Percentiles rank a stretch among this genome's conserved stretches.
These are phyloP conservation scores for Clarias platycephalus DNA, from an alignment of 2,797 vertebrate genomes.

Conservation along the genomic window DNA sequence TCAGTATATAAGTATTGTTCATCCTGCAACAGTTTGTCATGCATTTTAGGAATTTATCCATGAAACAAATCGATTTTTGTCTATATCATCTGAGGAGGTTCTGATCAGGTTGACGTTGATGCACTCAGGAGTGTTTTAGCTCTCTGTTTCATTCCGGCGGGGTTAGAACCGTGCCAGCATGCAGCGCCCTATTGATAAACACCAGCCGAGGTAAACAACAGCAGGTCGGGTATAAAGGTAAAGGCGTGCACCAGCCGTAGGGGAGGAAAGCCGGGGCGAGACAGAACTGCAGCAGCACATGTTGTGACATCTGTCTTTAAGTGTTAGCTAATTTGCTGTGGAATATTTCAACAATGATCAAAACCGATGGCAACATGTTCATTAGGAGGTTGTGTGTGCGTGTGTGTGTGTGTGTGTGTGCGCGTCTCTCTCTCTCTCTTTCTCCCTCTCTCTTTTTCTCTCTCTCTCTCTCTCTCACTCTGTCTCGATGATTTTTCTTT, in stretches of 20 bases:
- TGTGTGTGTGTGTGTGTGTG: no score
- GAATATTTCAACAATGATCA: slow-evolving; percentile 79
- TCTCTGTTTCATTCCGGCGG: slow-evolving; percentile 34
- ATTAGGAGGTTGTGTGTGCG: slow-evolving; percentile 41
- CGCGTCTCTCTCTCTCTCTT: slow-evolving; percentile 23
- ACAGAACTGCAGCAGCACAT: slow-evolving; percentile 74
- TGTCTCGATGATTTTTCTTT: not conserved
- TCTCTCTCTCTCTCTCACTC: slow-evolving; percentile 1
- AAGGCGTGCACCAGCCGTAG: slow-evolving; percentile 67
- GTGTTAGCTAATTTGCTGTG: slow-evolving; percentile 80
- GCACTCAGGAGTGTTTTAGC: not conserved
- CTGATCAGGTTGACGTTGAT: not conserved
- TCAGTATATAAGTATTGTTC: not conserved
- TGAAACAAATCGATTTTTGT: not conserved
- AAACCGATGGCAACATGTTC: slow-evolving; percentile 69
- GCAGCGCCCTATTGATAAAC: slow-evolving; percentile 73
- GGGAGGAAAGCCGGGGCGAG: slow-evolving; percentile 69
- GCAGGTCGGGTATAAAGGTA: slow-evolving; percentile 76
- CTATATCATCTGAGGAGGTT: not conserved
- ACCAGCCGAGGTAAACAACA: slow-evolving; percentile 79
- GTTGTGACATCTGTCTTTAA: slow-evolving; percentile 84
- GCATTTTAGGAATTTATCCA: not conserved
- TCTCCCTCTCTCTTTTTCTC: slow-evolving; percentile 26
- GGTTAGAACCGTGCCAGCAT: slow-evolving; percentile 50
- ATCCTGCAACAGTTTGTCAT: slow-evolving; percentile 9